Evolutionary conservation across 2,797 vertebrate genomes (phyloP), one percentile per base, ranked within the genome.

Genomic region (Tapera naevia): DNA sequence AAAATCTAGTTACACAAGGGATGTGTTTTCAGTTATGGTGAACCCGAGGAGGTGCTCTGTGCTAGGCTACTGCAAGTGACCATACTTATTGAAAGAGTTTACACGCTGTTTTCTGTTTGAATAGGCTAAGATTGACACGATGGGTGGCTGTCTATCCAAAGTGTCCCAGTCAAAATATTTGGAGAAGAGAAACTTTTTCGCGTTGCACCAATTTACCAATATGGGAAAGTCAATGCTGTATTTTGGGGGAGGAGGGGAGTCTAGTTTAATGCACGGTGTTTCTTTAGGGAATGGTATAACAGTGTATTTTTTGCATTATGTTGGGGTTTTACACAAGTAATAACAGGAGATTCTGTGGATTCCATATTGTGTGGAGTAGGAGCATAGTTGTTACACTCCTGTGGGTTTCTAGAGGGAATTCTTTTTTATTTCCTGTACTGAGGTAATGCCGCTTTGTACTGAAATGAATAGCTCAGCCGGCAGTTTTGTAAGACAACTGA

Each of bases 201-300:
- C 2, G 0, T 75, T 56, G 24, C 5, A 45, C 2, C 0, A 10
- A 69, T 10, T 15, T 73, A 25, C 41, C 28, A 22, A 14, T 17
- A 17, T 5, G 62, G 35, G 13, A 57, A 73, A 39, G 27, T 24
- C 14, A 60, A 10, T 24, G 43, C 3, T 21, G 8, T 30, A 3
- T 14, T 45, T 48, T 25, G 27, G 11, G 15, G 16, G 5, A 2
- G n/a, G n/a, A n/a, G 14, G 14, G 14, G 19, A 17, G 17, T 24
- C 32, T 32, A 21, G 24, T 65, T 91, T 23, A 7, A 72, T 56
- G 9, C 3, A 3, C 23, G 41, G 22, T 16, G 7, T 71, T 81
- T 35, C 48, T 61, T 60, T 53, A 70, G 48, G 30, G 60, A 70
- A 10, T 10, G 35, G 7, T 61, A 13, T 28, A 33, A 15, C 41